These are phyloP conservation scores for Arnoldichthys spilopterus DNA, from an alignment of 2,797 vertebrate genomes.

Conservation along the genomic window DNA sequence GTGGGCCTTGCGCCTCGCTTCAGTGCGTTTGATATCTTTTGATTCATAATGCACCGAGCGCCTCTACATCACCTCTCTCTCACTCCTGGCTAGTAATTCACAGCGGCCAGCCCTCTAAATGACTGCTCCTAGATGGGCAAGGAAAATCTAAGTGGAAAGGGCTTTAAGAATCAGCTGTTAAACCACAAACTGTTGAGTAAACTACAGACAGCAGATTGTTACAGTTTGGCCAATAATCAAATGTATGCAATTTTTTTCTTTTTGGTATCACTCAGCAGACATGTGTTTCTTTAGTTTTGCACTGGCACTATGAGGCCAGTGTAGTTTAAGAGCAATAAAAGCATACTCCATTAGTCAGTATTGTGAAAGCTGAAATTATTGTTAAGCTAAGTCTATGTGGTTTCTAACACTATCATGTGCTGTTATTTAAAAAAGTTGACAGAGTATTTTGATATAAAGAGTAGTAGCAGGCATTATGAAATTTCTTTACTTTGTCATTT, in stretches of 20 bases:
- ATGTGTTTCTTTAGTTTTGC: too few relatives aligned
- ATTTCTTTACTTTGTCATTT: too few relatives aligned
- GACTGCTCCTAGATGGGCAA: not conserved
- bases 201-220: not conserved
- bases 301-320: too few relatives aligned
- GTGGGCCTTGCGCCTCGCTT: conserved; percentile 17
- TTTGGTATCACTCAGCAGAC: not conserved
- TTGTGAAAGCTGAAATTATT: too few relatives aligned
- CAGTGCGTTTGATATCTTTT: conserved; percentile 39
- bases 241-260: too few relatives aligned
- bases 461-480: too few relatives aligned
- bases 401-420: too few relatives aligned
- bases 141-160: conserved; percentile 3
- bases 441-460: too few relatives aligned
- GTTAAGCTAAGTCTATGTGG: too few relatives aligned
- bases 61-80: conserved; percentile 24
- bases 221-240: not conserved
- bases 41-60: conserved; percentile 34
- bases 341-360: too few relatives aligned
- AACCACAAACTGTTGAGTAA: not conserved
- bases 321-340: too few relatives aligned
- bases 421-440: too few relatives aligned
- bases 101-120: conserved; percentile 10
- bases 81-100: conserved; percentile 38
- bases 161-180: not conserved